Conservation (phyloP, 1,140 invertebrate species). For the Drosophila cardini region DNA sequence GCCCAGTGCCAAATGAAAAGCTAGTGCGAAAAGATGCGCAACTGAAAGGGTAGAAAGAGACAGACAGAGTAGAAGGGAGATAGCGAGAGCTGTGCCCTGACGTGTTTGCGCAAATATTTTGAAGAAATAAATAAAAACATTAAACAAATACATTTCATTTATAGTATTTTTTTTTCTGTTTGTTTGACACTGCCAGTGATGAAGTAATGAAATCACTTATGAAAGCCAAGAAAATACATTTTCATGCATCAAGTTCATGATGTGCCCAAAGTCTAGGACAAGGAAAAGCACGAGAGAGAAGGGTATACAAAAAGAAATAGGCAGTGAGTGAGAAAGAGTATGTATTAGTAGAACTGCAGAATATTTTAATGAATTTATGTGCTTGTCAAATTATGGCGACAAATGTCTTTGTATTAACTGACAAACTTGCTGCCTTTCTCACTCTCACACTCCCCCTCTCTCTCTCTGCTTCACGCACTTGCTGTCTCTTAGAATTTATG, state of each 20-base stretch:
- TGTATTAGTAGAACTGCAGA: constrained; percentile 1
- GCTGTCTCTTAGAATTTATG: constrained; percentile 32
- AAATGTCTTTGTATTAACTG: constrained; percentile 28
- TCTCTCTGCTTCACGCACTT: background rate
- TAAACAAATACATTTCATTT: constrained; percentile 34
- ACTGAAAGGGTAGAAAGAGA: constrained; percentile 13
- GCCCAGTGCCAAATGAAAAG: constrained; percentile 53
- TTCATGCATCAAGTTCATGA: constrained; percentile 73
- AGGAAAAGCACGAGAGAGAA: background rate
- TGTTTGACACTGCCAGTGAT: constrained; percentile 60
- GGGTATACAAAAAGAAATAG: too few relatives aligned
- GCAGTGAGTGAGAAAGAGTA: background rate
- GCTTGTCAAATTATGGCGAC: constrained; percentile 39
- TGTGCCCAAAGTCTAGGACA: constrained; percentile 21
- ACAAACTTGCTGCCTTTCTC: constrained; percentile 11
- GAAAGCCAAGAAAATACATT: constrained; percentile 41
- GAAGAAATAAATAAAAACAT: constrained; percentile 59
- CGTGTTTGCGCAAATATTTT: constrained; percentile 77
- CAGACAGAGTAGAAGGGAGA: background rate
- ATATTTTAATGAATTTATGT: constrained; percentile 58
- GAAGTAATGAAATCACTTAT: constrained; percentile 76
- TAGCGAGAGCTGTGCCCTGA: constrained; percentile 46
- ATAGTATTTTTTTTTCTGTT: constrained; percentile 14
- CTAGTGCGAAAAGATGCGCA: constrained; percentile 42
- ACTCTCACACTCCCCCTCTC: background rate